A percentile compares a stretch with the other conserved stretches of the same genome.
Evolutionary conservation across 2,888 invertebrate species (phyloP).

Genomic region (Pollenia angustigena): DNA sequence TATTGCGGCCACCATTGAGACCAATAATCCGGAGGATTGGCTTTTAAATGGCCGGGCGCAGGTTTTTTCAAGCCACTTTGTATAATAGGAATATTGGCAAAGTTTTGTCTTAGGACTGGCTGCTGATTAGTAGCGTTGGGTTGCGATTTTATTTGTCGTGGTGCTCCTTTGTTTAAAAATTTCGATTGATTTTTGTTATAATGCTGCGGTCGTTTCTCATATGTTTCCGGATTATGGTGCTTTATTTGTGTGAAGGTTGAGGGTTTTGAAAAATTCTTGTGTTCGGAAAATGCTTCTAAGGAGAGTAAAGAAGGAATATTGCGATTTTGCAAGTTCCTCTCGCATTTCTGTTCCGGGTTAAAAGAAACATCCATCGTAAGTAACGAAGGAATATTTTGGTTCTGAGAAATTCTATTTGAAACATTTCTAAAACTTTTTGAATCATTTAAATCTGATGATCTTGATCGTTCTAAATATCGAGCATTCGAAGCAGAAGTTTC

Average conservation of each 20-base stretch:
- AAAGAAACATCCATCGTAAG: background rate
- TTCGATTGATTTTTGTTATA: background rate
- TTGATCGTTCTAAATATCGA: background rate
- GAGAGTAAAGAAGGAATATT: constrained; percentile 24
- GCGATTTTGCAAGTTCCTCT: background rate
- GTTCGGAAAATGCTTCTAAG: constrained; percentile 1
- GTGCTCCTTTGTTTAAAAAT: background rate
- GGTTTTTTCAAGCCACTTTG: constrained; percentile 20
- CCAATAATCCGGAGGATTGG: constrained; percentile 58
- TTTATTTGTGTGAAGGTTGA: background rate
- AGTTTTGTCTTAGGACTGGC: background rate
- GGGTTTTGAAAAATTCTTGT: background rate
- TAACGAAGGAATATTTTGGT: constrained; percentile 8
- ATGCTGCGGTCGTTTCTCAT: background rate
- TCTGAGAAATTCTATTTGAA: too few species aligned
- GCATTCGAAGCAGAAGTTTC: background rate
- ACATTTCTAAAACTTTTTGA: too few species aligned
- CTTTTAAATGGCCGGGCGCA: constrained; percentile 25
- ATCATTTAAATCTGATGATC: background rate
- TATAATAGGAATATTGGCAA: constrained; percentile 9
- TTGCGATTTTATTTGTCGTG: background rate
- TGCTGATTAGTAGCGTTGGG: background rate
- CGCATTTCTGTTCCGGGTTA: background rate
- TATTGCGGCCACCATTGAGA: constrained; percentile 53
- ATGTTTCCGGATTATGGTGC: background rate